A percentile compares a stretch with the other conserved stretches of the same genome.
Evolutionary conservation across 53 echinoderm and acorn worm genomes (phyloP).

Genomic region (Stichopus horrens): DNA sequence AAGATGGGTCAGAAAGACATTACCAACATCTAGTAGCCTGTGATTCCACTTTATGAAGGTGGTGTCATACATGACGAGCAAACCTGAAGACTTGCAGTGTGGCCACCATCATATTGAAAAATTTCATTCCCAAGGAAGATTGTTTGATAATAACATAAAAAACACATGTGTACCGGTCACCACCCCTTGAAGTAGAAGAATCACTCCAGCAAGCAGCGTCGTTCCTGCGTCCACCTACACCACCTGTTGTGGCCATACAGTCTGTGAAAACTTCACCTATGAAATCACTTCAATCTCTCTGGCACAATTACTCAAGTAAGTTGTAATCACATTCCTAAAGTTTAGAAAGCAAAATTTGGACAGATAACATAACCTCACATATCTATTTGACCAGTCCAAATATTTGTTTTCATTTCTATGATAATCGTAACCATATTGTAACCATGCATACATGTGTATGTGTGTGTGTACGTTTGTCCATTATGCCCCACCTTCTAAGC

Average conservation of each 20-base stretch:
- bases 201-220: background rate
- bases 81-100: background rate
- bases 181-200: background rate
- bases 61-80: background rate
- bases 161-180: background rate
- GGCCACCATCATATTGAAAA: background rate
- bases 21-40: background rate
- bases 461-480: too few relatives aligned
- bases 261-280: background rate
- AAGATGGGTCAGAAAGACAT: background rate
- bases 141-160: background rate
- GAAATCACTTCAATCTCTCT: background rate
- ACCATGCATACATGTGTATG: too few relatives aligned
- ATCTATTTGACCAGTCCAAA: too few relatives aligned
- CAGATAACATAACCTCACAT: too few relatives aligned
- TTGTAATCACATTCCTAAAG: background rate
- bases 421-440: too few relatives aligned
- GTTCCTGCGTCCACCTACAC: background rate
- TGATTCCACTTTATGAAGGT: background rate
- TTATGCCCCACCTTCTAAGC: too few relatives aligned
- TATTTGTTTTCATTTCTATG: too few relatives aligned
- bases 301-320: background rate
- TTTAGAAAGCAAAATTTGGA: too few relatives aligned
- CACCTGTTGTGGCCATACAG: background rate
- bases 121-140: background rate